phyloP scores from a whole-genome alignment of 2,888 invertebrate species.

The Brachylomia viminalis region DNA sequence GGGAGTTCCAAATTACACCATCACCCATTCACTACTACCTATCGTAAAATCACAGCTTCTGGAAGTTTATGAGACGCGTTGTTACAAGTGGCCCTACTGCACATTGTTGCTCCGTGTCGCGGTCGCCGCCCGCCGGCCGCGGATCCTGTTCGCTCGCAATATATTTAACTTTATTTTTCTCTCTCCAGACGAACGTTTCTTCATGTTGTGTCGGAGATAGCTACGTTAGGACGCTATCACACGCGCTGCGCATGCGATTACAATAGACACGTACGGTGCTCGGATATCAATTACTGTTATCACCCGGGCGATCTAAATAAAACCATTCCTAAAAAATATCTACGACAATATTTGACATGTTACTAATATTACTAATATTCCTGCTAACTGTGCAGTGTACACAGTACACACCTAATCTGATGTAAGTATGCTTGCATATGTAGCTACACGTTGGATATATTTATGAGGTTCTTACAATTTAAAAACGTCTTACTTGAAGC shows the following conservation, averaged over 20 bases:
- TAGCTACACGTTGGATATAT: background rate
- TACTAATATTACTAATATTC: slow-evolving; percentile 8
- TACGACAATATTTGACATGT: slow-evolving; percentile 13
- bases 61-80: background rate
- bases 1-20: background rate
- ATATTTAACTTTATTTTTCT: slow-evolving; percentile 36
- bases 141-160: slow-evolving; percentile 41
- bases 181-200: slow-evolving; percentile 8
- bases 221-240: background rate
- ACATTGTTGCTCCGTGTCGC: background rate
- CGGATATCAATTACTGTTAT: slow-evolving; percentile 1
- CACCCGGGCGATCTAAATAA: slow-evolving; percentile 23
- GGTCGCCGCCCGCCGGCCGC: slow-evolving; percentile 21
- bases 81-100: slow-evolving; percentile 25
- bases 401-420: slow-evolving; percentile 1
- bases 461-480: slow-evolving; percentile 1
- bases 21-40: too few relatives aligned
- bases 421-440: background rate
- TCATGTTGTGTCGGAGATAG: slow-evolving; percentile 2
- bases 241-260: background rate
- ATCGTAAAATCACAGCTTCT: too few relatives aligned
- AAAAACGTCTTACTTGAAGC: slow-evolving; percentile 31
- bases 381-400: background rate
- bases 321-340: slow-evolving; percentile 15
- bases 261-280: background rate